These are phyloP conservation scores for Pseudopipra pipra DNA, from an alignment of 2,113 vertebrate genomes.

Conservation along the genomic window DNA sequence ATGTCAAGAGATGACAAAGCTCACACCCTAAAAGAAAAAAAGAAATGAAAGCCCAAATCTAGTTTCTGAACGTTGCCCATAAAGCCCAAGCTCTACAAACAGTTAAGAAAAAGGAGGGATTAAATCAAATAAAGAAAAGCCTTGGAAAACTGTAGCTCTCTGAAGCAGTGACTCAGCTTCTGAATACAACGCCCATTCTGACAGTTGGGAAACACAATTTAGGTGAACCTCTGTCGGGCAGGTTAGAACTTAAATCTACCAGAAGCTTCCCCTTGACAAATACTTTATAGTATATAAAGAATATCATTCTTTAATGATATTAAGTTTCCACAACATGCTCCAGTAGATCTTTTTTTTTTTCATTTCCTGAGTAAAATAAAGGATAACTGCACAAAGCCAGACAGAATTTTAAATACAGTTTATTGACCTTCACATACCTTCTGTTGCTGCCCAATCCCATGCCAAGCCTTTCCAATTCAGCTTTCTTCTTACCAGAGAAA, in stretches of 20 bases:
- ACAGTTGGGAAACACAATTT: neutral
- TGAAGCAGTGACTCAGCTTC: neutral
- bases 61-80: neutral
- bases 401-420: neutral
- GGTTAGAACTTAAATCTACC: neutral
- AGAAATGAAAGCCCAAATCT: neutral
- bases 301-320: neutral
- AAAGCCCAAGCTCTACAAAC: neutral
- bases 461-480: conserved; percentile 88
- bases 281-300: neutral
- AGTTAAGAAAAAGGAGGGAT: neutral
- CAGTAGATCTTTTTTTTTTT: neutral
- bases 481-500: conserved; percentile 80
- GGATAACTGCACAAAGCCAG: neutral
- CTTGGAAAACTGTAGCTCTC: neutral
- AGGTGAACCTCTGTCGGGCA: neutral
- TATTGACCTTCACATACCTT: conserved; percentile 45
- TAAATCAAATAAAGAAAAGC: neutral
- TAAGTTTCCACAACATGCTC: neutral
- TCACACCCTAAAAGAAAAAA: neutral
- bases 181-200: neutral
- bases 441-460: conserved; percentile 85
- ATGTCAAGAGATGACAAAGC: neutral
- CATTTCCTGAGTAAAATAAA: neutral
- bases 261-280: neutral